Percentiles rank a stretch among this genome's conserved stretches.
phyloP scores from a whole-genome alignment of 2,113 vertebrate genomes.

The Tupaia chinensis region DNA sequence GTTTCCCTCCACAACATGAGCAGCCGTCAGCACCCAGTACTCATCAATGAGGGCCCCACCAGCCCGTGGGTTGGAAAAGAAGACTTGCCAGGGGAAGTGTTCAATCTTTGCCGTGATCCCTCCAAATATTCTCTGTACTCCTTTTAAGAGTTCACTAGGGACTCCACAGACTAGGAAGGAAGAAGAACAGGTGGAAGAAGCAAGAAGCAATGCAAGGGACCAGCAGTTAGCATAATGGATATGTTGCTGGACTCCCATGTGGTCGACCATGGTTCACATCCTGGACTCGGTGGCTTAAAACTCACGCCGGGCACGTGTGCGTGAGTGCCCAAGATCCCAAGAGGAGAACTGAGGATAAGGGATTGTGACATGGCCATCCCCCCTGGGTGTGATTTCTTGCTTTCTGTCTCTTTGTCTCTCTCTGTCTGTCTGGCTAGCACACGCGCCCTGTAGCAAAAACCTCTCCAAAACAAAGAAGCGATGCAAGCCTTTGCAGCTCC shows the following conservation, averaged over 20 bases:
- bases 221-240: too few relatives aligned
- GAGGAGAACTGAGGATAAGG: too few relatives aligned
- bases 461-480: background rate
- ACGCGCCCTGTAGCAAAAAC: too few relatives aligned
- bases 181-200: background rate
- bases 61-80: conserved; percentile 76
- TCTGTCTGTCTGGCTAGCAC: too few relatives aligned
- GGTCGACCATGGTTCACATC: too few relatives aligned
- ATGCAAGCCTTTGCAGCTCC: background rate
- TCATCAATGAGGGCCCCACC: conserved; percentile 88
- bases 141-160: conserved; percentile 57
- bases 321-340: too few relatives aligned
- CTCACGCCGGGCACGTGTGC: too few relatives aligned
- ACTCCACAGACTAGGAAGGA: conserved; percentile 87
- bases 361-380: too few relatives aligned
- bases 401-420: too few relatives aligned
- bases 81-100: conserved; percentile 90
- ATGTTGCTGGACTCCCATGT: too few relatives aligned
- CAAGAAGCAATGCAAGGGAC: background rate
- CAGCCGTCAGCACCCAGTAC: conserved; percentile 90
- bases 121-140: conserved; percentile 85
- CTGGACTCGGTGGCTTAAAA: too few relatives aligned
- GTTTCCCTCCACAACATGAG: conserved; percentile 83
- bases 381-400: too few relatives aligned
- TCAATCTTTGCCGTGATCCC: conserved; percentile 72